A percentile compares a stretch with the other conserved stretches of the same genome.
Evolutionary conservation across 2,888 invertebrate genomes (phyloP).

Genomic region (Crocallis elinguaria): DNA sequence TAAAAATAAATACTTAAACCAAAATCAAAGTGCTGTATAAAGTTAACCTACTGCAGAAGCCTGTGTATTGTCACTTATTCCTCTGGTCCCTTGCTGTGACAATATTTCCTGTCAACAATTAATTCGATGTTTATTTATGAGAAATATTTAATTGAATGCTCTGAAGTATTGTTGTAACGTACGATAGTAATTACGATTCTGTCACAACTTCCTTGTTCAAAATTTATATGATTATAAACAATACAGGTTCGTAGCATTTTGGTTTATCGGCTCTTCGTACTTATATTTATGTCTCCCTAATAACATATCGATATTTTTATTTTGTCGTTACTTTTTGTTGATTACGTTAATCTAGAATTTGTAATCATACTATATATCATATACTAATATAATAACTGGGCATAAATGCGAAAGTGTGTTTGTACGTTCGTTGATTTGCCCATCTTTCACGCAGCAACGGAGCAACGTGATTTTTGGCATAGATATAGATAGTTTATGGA

Average conservation of each 20-base stretch:
- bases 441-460: no score
- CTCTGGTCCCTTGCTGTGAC: slow-evolving; percentile 60
- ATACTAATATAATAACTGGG: no score
- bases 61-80: background rate
- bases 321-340: no score
- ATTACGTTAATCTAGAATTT: no score
- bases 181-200: slow-evolving; percentile 23
- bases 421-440: no score
- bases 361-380: no score
- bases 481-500: no score
- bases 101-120: slow-evolving; percentile 57
- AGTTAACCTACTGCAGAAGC: background rate
- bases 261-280: slow-evolving; percentile 5
- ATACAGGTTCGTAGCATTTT: slow-evolving; percentile 2
- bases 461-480: no score
- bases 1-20: no score
- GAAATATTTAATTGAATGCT: slow-evolving; percentile 55
- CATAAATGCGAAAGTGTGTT: no score
- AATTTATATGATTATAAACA: slow-evolving; percentile 24
- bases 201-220: slow-evolving; percentile 25
- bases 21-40: background rate
- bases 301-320: no score
- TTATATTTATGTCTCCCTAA: background rate
- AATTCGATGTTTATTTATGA: slow-evolving; percentile 56
- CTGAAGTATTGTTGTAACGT: slow-evolving; percentile 33